Evolutionary conservation across 2,888 invertebrate species (phyloP).

Genomic region (Griposia aprilina): DNA sequence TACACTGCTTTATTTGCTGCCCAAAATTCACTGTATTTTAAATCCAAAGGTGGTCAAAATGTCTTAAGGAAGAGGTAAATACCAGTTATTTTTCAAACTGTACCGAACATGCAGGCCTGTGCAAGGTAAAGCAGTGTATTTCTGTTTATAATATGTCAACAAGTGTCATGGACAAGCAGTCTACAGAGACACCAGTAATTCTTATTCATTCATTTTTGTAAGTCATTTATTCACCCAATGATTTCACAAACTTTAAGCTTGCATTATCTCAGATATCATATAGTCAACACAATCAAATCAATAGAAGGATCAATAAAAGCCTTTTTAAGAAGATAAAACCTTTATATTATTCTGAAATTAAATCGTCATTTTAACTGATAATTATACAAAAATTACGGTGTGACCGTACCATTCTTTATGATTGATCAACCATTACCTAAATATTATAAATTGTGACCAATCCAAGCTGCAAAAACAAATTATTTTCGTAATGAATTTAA

Average conservation of each 20-base stretch:
- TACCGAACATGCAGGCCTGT: neutral
- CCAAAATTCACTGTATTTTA: slow-evolving; percentile 25
- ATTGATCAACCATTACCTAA: slow-evolving; percentile 40
- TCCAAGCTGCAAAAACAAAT: slow-evolving; percentile 47
- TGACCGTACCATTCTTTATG: slow-evolving; percentile 43
- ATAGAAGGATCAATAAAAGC: slow-evolving; percentile 51
- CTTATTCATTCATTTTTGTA: slow-evolving; percentile 23
- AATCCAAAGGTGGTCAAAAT: slow-evolving; percentile 52
- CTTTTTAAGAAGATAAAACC: slow-evolving; percentile 41
- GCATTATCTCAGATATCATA: slow-evolving; percentile 12
- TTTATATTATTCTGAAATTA: slow-evolving; percentile 58
- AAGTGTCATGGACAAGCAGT: slow-evolving; percentile 21
- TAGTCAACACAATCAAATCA: slow-evolving; percentile 9
- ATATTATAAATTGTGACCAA: slow-evolving; percentile 54
- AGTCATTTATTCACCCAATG: neutral
- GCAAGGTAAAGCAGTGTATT: slow-evolving; percentile 12
- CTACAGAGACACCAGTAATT: slow-evolving; percentile 40
- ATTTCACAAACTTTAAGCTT: slow-evolving; percentile 36
- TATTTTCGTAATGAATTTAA: slow-evolving; percentile 38
- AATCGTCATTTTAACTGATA: slow-evolving; percentile 39
- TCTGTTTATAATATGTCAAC: slow-evolving; percentile 11
- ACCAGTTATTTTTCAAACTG: slow-evolving; percentile 5
- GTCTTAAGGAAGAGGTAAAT: slow-evolving; percentile 48
- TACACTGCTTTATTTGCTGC: slow-evolving; percentile 30
- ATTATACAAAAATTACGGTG: slow-evolving; percentile 41